Conservation (phyloP, 2,113 vertebrate species). For the Poeciliopsis prolifica region DNA sequence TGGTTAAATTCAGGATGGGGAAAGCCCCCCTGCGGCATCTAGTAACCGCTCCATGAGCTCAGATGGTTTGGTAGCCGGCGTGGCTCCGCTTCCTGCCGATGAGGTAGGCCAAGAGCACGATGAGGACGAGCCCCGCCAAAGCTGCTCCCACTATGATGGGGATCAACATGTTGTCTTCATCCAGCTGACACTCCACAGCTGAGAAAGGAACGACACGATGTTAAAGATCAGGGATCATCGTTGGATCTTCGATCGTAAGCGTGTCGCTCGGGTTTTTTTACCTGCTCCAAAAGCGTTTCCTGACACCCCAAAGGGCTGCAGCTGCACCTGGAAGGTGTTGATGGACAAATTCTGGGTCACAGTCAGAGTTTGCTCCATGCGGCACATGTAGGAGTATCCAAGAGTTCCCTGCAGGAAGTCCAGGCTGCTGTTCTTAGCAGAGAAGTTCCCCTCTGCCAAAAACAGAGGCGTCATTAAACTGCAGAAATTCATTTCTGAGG, state of each 20-base stretch:
- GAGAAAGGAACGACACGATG: background rate
- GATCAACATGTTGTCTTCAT: conserved; percentile 94
- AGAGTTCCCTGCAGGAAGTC: conserved; percentile 83
- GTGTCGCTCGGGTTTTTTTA: conserved; percentile 59
- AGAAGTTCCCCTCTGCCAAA: conserved; percentile 20
- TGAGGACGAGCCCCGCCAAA: conserved; percentile 91
- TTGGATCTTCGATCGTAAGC: background rate
- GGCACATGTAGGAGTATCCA: conserved; percentile 91
- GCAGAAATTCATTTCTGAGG: background rate
- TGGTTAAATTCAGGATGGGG: conserved; percentile 14
- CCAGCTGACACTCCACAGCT: conserved; percentile 92
- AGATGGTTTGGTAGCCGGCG: conserved; percentile 98
- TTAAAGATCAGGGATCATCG: background rate
- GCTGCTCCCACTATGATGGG: conserved; percentile 95
- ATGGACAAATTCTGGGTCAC: conserved; percentile 77
- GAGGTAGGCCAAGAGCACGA: conserved; percentile 95
- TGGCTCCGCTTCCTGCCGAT: conserved; percentile 96
- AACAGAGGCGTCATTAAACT: background rate
- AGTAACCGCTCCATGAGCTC: conserved; percentile 55
- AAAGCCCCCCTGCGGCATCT: conserved; percentile 63
- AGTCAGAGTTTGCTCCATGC: conserved; percentile 80
- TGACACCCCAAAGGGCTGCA: conserved; percentile 89
- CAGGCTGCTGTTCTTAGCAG: conserved; percentile 77
- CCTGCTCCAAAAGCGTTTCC: conserved; percentile 88
- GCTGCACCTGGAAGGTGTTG: conserved; percentile 86